Conservation (phyloP, 2,113 vertebrate species). For the Australoheros scitulus region DNA sequence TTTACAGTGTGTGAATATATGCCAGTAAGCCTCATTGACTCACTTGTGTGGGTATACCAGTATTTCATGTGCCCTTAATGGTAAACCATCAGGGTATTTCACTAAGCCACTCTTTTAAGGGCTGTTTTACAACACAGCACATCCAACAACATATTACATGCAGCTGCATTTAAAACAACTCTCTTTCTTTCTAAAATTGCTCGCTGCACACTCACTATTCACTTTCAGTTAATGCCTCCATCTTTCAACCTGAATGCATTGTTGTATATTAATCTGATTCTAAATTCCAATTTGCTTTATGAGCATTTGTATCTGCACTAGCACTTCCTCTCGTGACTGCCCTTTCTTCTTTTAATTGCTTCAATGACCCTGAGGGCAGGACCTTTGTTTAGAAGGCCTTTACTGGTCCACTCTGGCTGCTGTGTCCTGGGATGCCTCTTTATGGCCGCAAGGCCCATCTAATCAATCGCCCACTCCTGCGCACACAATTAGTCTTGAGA, state of each 20-base stretch:
- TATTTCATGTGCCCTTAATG: conserved; percentile 65
- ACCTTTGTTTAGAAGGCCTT: conserved; percentile 67
- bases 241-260: neutral
- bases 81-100: conserved; percentile 64
- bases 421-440: conserved; percentile 68
- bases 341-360: conserved; percentile 54
- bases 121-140: conserved; percentile 54
- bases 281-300: neutral
- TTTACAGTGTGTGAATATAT: conserved; percentile 70
- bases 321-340: conserved; percentile 57
- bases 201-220: neutral
- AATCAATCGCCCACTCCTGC: conserved; percentile 61
- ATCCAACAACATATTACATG: conserved; percentile 57
- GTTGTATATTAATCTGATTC: neutral
- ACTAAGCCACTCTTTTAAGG: conserved; percentile 65
- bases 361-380: conserved; percentile 73
- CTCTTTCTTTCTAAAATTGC: conserved; percentile 1
- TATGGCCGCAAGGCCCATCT: conserved; percentile 66
- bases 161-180: conserved; percentile 47
- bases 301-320: neutral
- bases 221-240: neutral
- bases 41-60: conserved; percentile 61
- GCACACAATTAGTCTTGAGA: conserved; percentile 63
- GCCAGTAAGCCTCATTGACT: conserved; percentile 68
- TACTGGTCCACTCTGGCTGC: conserved; percentile 56